phyloP scores from a whole-genome alignment of 2,888 invertebrate genomes.

The Cremastinae sp. region DNA sequence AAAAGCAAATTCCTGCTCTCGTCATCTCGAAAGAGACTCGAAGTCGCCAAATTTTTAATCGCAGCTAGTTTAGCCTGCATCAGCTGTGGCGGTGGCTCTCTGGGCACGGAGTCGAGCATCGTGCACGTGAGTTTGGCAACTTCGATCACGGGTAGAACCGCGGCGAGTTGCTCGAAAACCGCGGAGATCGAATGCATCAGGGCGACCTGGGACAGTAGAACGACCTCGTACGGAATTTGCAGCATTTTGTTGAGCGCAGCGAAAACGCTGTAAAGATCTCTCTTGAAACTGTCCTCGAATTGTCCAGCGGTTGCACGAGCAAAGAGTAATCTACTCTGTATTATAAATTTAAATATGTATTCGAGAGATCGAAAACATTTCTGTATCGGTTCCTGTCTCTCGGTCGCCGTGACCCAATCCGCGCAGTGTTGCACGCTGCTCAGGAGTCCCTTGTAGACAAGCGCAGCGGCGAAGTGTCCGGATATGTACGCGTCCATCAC shows the following conservation, averaged over 20 bases:
- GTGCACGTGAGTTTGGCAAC: conserved; percentile 89
- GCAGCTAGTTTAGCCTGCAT: conserved; percentile 91
- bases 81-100: conserved; percentile 85
- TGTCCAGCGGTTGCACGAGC: conserved; percentile 93
- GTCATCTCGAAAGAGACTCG: conserved; percentile 87
- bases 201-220: conserved; percentile 91
- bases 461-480: conserved; percentile 95
- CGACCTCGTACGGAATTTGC: conserved; percentile 86
- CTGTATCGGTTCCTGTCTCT: conserved; percentile 93
- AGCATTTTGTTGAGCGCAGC: conserved; percentile 90
- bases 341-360: conserved; percentile 95
- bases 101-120: conserved; percentile 89
- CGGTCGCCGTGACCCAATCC: conserved; percentile 91
- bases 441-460: conserved; percentile 95
- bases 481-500: conserved; percentile 97
- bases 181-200: conserved; percentile 91
- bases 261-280: conserved; percentile 91
- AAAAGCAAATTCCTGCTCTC: conserved; percentile 93
- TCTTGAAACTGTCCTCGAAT: conserved; percentile 92
- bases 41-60: conserved; percentile 89
- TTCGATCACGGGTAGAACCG: conserved; percentile 88
- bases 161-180: conserved; percentile 90
- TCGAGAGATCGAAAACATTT: conserved; percentile 95
- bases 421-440: conserved; percentile 95
- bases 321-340: conserved; percentile 92